Conservation (phyloP, 2,888 invertebrate genomes). For the Phortica okadai region DNA sequence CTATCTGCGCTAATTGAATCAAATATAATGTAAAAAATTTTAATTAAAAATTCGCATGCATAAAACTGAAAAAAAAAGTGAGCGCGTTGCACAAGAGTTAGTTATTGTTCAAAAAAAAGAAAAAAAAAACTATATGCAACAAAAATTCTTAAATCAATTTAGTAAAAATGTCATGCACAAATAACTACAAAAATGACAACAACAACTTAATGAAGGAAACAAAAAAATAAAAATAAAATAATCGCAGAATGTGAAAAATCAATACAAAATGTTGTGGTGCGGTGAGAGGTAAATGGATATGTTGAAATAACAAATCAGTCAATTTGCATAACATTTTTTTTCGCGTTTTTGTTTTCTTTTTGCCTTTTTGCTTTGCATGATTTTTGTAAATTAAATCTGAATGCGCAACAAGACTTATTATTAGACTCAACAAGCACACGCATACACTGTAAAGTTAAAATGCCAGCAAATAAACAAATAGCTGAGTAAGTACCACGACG, state of each 20-base stretch:
- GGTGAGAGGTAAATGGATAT: not conserved
- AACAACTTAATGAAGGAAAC: slow-evolving; percentile 28
- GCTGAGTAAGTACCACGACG: slow-evolving; percentile 5
- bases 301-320: slow-evolving; percentile 24
- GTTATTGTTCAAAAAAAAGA: not conserved
- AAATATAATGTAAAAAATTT: slow-evolving; percentile 15
- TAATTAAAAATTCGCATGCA: slow-evolving; percentile 26
- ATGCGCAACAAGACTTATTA: slow-evolving; percentile 13
- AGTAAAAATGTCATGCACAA: slow-evolving; percentile 21
- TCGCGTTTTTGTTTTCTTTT: not conserved
- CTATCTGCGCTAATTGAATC: slow-evolving; percentile 24
- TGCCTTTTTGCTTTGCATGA: slow-evolving; percentile 27
- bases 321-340: slow-evolving; percentile 26
- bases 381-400: slow-evolving; percentile 45
- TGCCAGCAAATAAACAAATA: slow-evolving; percentile 16
- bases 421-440: slow-evolving; percentile 1
- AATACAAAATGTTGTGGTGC: slow-evolving; percentile 1
- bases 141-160: slow-evolving; percentile 5
- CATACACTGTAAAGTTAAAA: not conserved
- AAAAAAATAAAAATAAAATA: not conserved
- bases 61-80: not conserved
- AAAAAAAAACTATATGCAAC: not conserved
- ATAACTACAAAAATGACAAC: not conserved
- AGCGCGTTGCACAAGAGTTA: not conserved
- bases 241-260: slow-evolving; percentile 4